These are phyloP conservation scores for Lutjanus erythropterus DNA, from an alignment of 2,113 vertebrate genomes.

Conservation along the genomic window DNA sequence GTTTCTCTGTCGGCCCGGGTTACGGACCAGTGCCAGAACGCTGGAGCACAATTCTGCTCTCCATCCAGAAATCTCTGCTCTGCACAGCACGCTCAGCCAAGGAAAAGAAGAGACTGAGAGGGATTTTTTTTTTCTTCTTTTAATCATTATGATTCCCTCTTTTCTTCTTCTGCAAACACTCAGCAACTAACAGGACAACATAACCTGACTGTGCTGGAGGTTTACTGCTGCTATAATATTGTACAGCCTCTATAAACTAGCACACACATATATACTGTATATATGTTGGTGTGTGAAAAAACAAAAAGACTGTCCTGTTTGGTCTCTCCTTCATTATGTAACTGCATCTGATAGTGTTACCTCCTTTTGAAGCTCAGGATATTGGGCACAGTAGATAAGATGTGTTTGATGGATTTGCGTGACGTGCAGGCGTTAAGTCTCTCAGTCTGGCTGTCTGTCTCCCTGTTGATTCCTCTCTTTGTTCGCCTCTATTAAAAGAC, in stretches of 20 bases:
- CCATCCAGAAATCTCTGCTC: constrained; percentile 50
- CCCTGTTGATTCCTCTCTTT: constrained; percentile 66
- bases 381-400: constrained; percentile 72
- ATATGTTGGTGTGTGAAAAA: background rate
- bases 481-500: constrained; percentile 72
- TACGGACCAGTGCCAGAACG: constrained; percentile 65
- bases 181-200: background rate
- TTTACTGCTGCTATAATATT: background rate
- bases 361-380: constrained; percentile 70
- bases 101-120: constrained; percentile 18
- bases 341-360: constrained; percentile 62
- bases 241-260: background rate
- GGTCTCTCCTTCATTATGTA: constrained; percentile 57
- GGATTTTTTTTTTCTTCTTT: constrained; percentile 1
- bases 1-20: constrained; percentile 62
- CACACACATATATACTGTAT: background rate
- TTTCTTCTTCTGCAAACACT: constrained; percentile 18
- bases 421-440: constrained; percentile 68
- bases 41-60: constrained; percentile 57
- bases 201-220: background rate
- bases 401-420: constrained; percentile 69
- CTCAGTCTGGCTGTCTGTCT: constrained; percentile 78
- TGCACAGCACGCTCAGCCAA: constrained; percentile 34
- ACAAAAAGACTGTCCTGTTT: constrained; percentile 35
- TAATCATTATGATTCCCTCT: constrained; percentile 15